Conservation (phyloP, 2,797 vertebrate species). For the Lepidocolaptes lacrymiger region DNA sequence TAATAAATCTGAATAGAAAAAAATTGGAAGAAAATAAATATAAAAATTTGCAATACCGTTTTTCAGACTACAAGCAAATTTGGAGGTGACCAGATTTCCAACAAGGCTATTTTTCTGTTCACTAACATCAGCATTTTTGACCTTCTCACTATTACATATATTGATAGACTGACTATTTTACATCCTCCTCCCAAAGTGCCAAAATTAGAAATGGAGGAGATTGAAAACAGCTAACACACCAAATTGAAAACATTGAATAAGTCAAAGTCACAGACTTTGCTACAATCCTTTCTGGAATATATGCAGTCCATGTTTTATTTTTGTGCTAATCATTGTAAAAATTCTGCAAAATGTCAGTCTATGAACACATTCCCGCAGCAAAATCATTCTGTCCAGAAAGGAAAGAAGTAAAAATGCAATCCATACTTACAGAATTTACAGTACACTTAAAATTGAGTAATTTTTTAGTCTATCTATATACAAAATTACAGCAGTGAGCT, state of each 20-base stretch:
- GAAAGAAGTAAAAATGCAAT: constrained; percentile 3
- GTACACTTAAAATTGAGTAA: neutral
- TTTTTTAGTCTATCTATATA: neutral
- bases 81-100: neutral
- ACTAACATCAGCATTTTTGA: constrained; percentile 8
- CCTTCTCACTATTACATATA: constrained; percentile 8
- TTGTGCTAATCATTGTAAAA: constrained; percentile 48
- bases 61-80: neutral
- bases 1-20: neutral
- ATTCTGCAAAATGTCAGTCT: constrained; percentile 24
- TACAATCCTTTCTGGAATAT: neutral
- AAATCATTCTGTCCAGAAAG: neutral
- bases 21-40: neutral
- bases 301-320: constrained; percentile 45
- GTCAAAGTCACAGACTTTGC: constrained; percentile 48
- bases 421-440: neutral
- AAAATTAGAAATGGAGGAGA: constrained; percentile 45
- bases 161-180: constrained; percentile 30
- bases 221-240: constrained; percentile 4
- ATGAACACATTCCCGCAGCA: neutral
- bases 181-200: neutral
- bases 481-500: neutral
- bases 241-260: constrained; percentile 56
- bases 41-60: neutral
- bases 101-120: neutral